Conservation (phyloP, 1,140 invertebrate species). For the Cardiocondyla obscurior region DNA sequence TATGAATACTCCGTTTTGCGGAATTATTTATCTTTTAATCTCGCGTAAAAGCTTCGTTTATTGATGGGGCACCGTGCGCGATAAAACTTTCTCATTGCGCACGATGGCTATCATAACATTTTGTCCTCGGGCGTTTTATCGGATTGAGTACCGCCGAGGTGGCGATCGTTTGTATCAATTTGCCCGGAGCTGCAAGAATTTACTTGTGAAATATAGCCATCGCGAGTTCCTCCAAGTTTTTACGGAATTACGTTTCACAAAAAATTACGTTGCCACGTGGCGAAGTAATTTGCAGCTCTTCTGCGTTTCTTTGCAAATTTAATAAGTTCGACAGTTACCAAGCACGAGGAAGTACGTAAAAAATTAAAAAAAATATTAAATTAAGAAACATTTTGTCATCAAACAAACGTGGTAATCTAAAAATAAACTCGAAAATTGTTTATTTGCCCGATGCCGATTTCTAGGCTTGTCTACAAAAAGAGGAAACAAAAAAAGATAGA, state of each 20-base stretch:
- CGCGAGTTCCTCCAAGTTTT: conserved; percentile 11
- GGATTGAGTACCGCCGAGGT: conserved; percentile 19
- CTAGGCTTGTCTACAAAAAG: background rate
- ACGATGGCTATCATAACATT: conserved; percentile 15
- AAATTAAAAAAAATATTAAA: background rate
- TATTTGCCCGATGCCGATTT: background rate
- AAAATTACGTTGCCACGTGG: conserved; percentile 61
- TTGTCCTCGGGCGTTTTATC: conserved; percentile 28
- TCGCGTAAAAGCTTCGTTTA: conserved; percentile 33
- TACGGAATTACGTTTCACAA: conserved; percentile 28
- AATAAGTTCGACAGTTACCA: background rate
- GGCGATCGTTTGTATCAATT: conserved; percentile 75
- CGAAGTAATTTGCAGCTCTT: conserved; percentile 1
- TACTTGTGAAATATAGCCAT: conserved; percentile 34
- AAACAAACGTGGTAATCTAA: background rate
- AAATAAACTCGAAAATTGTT: background rate
- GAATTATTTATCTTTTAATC: conserved; percentile 60
- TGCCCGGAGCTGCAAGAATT: conserved; percentile 41
- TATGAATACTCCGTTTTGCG: conserved; percentile 15
- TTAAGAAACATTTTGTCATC: background rate
- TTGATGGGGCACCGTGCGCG: background rate
- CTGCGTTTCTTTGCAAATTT: background rate
- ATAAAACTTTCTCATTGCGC: conserved; percentile 22
- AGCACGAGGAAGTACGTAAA: background rate
- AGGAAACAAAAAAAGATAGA: background rate